A percentile compares a stretch with the other conserved stretches of the same genome.
These are phyloP conservation scores for Glareola pratincola DNA, from an alignment of 2,113 vertebrate genomes.

Conservation along the genomic window DNA sequence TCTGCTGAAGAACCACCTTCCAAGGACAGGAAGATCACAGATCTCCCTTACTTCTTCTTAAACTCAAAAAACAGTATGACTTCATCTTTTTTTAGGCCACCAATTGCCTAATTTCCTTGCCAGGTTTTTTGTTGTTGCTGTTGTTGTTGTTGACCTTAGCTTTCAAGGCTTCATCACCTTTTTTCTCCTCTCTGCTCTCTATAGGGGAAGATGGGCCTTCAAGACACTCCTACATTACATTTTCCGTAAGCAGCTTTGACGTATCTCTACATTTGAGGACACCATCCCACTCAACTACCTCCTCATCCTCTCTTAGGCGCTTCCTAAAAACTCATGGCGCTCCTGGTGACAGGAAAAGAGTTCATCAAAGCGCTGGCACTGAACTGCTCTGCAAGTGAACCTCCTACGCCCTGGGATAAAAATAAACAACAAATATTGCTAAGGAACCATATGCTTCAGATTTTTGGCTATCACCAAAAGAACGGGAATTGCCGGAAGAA, in stretches of 20 bases:
- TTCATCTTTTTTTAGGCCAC: not conserved
- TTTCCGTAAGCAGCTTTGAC: not conserved
- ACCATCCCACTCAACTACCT: constrained; percentile 45
- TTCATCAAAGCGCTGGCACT: constrained; percentile 46
- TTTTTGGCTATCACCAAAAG: constrained; percentile 34
- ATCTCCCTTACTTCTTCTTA: not conserved
- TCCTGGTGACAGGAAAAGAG: constrained; percentile 45
- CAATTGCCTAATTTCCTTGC: not conserved
- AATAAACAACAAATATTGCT: constrained; percentile 55
- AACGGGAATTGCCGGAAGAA: not conserved
- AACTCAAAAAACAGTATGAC: not conserved
- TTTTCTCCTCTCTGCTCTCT: not conserved
- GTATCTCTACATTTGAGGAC: not conserved
- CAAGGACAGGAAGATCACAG: not conserved
- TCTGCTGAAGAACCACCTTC: not conserved
- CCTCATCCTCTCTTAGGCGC: constrained; percentile 8
- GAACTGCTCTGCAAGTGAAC: not conserved
- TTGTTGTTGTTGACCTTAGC: fast-evolving
- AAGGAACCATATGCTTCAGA: not conserved
- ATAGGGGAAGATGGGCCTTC: not conserved
- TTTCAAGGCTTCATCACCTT: not conserved
- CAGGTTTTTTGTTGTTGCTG: not conserved
- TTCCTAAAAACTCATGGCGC: constrained; percentile 6
- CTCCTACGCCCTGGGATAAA: constrained; percentile 22
- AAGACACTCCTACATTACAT: not conserved